Evolutionary conservation across 2,888 invertebrate genomes (phyloP).

Genomic region (Cyaniris semiargus): DNA sequence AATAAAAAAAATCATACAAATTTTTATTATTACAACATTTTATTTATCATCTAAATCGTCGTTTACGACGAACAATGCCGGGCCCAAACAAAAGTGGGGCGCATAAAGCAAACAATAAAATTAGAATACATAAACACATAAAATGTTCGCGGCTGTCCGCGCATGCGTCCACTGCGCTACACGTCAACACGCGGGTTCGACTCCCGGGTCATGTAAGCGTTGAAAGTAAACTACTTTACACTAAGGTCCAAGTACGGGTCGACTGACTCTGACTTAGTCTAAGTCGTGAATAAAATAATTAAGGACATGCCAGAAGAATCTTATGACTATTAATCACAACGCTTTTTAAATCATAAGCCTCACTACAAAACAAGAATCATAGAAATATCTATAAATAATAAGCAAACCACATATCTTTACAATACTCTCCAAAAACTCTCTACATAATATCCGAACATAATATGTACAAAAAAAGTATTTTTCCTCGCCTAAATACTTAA

Average conservation of each 20-base stretch:
- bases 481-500: neutral
- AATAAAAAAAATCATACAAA: constrained; percentile 49
- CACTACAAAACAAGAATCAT: no score
- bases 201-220: neutral
- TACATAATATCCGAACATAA: neutral
- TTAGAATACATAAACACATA: constrained; percentile 81
- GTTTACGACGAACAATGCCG: constrained; percentile 80
- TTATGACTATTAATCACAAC: no score
- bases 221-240: neutral
- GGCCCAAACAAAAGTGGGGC: constrained; percentile 79
- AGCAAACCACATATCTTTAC: neutral
- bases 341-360: no score
- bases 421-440: neutral
- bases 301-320: no score
- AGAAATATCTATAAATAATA: no score
- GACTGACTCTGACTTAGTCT: no score
- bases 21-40: constrained; percentile 70
- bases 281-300: no score
- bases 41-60: constrained; percentile 80
- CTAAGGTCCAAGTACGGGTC: no score
- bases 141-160: constrained; percentile 61
- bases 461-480: neutral
- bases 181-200: constrained; percentile 50
- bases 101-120: constrained; percentile 81
- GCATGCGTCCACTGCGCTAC: constrained; percentile 64